These are phyloP conservation scores for Crossocerus cetratus DNA, from an alignment of 2,888 invertebrate species.

Conservation along the genomic window DNA sequence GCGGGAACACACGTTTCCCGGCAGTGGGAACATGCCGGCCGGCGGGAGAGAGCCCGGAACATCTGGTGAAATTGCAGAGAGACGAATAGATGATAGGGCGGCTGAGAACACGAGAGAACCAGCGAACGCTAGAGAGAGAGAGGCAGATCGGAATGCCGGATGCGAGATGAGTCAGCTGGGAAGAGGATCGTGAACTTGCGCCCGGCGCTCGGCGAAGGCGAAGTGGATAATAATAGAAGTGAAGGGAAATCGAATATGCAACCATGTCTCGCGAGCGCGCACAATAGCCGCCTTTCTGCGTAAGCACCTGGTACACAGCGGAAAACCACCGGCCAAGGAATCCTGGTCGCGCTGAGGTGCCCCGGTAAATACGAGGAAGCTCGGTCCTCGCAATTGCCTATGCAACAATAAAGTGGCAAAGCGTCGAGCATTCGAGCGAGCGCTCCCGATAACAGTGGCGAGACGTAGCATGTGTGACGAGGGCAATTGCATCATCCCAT, in stretches of 20 bases:
- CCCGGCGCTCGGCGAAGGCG: constrained; percentile 30
- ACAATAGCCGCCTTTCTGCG: constrained; percentile 1
- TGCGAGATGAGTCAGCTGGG: constrained; percentile 53
- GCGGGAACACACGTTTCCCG: constrained; percentile 9
- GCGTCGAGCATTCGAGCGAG: too few species aligned
- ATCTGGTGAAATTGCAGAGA: constrained; percentile 50
- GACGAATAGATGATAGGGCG: constrained; percentile 27
- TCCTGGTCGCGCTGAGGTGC: too few species aligned
- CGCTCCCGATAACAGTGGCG: too few species aligned
- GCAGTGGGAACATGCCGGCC: too few species aligned
- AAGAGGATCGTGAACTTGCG: constrained; percentile 57
- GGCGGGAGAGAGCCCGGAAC: constrained; percentile 22
- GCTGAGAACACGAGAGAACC: constrained; percentile 18
- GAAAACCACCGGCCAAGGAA: too few species aligned
- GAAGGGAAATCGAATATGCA: not conserved
- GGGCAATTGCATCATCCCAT: not conserved
- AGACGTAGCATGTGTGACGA: too few species aligned
- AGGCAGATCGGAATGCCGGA: constrained; percentile 52
- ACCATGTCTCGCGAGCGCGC: too few species aligned
- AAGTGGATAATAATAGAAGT: constrained; percentile 1
- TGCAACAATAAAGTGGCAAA: too few species aligned
- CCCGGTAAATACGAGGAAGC: too few species aligned
- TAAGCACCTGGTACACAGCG: too few species aligned
- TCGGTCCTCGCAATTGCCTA: too few species aligned
- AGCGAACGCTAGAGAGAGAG: constrained; percentile 24